Evolutionary conservation across 2,888 invertebrate genomes (phyloP), one percentile per base, ranked within the genome.

Genomic region (Bedellia somnulentella): DNA sequence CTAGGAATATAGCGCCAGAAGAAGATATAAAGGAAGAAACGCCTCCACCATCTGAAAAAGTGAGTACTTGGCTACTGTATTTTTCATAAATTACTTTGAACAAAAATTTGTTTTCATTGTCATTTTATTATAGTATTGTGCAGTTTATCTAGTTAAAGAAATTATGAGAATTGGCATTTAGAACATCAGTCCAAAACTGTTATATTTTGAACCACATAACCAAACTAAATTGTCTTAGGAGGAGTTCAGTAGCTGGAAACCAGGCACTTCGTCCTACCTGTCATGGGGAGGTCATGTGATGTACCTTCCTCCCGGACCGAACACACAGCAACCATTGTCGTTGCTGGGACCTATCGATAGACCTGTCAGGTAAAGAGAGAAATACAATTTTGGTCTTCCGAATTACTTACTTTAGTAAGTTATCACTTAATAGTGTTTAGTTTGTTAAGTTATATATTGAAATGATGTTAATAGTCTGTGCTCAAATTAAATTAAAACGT

Each of bases 221-320:
- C n/a, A n/a, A n/a, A n/a, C n/a, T n/a, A n/a, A n/a, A n/a, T n/a
- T n/a, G n/a, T n/a, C n/a, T n/a, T n/a, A 67, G 61, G 68, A 70
- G 39, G 70, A 71, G 12, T 29, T 44, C 25, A 44, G 42, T 8
- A 35, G 54, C 1, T 68, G 68, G 67, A 47, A 60, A 21, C 49
- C 49, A 14, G 51, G 50, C 44, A 24, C 22, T n/a, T 24, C 18
- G 27, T 76, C 82, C 2, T 83, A 82, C 51, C 52, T 85, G 34
- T 81, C 82, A 2, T 80, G 81, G 44, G 82, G 83, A 0, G 85
- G 85, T 1, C 85, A 88, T 53, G 82, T 90, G 15, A 90, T 92
- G 85, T 92, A 92, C 60, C 71, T 91, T 30, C 88, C 88, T 0
- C 68, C 71, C 3, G 56, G 59, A 3, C 54, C 48, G 12, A 44